These are phyloP conservation scores for Paradoxurus hermaphroditus DNA, from an alignment of 2,113 vertebrate genomes.

Conservation along the genomic window DNA sequence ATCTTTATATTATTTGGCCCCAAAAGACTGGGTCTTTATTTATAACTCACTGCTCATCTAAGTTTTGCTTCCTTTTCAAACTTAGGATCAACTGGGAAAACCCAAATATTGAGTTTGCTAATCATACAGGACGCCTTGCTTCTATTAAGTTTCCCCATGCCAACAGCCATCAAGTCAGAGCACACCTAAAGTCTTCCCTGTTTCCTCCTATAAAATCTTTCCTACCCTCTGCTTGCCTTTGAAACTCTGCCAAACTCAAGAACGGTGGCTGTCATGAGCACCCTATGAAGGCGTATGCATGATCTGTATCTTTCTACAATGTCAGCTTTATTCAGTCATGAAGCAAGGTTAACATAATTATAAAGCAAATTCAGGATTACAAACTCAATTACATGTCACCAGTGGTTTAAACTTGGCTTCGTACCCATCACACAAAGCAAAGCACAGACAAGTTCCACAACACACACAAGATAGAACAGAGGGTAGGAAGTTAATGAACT, in stretches of 20 bases:
- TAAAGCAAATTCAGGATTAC: neutral
- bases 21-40: neutral
- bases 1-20: accelerated
- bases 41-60: neutral
- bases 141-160: neutral
- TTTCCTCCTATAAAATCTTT: neutral
- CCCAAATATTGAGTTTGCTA: neutral
- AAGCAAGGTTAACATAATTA: neutral
- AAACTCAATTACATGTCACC: neutral
- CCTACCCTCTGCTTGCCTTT: neutral
- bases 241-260: neutral
- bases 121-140: neutral
- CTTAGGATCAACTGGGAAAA: neutral
- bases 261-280: neutral
- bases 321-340: neutral
- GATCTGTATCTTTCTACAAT: neutral
- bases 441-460: neutral
- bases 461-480: neutral
- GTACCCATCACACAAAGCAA: neutral
- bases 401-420: neutral
- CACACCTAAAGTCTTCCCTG: neutral
- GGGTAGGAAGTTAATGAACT: neutral
- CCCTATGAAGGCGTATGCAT: neutral
- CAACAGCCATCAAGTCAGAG: neutral
- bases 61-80: neutral